Evolutionary conservation across 1,140 invertebrate species (phyloP).

Genomic region (Polypedilum pembai): DNA sequence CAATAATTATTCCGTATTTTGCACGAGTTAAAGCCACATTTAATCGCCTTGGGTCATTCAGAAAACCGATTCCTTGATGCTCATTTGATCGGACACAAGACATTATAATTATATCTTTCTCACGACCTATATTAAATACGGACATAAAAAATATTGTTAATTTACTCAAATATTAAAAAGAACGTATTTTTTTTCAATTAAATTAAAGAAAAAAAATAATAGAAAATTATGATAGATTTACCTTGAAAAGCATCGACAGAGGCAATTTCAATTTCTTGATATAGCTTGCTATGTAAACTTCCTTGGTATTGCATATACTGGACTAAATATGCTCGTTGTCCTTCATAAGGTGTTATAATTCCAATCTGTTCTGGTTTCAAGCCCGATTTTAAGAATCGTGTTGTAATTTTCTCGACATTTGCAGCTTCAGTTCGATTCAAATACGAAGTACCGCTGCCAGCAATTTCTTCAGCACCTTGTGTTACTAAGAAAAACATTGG

Average conservation of each 20-base stretch:
- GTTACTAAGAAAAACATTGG: constrained; percentile 99
- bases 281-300: constrained; percentile 89
- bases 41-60: constrained; percentile 93
- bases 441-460: constrained; percentile 96
- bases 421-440: constrained; percentile 97
- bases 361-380: constrained; percentile 98
- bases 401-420: constrained; percentile 96
- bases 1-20: constrained; percentile 96
- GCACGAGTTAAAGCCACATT: constrained; percentile 98
- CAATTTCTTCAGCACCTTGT: constrained; percentile 97
- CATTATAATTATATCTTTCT: constrained; percentile 99
- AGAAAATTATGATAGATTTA: too few species aligned
- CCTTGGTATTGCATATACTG: constrained; percentile 99
- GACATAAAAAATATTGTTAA: too few species aligned
- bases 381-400: constrained; percentile 85
- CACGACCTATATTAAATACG: constrained; percentile 51
- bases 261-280: constrained; percentile 98
- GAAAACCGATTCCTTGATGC: constrained; percentile 90
- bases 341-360: constrained; percentile 99
- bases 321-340: constrained; percentile 94
- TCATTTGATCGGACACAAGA: constrained; percentile 90
- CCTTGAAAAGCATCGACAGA: constrained; percentile 97
- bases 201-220: too few species aligned
- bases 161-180: too few species aligned
- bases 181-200: too few species aligned